Base-by-base conservation (phyloP, 1,140 invertebrate genomes). In the Papilio machaon region DNA sequence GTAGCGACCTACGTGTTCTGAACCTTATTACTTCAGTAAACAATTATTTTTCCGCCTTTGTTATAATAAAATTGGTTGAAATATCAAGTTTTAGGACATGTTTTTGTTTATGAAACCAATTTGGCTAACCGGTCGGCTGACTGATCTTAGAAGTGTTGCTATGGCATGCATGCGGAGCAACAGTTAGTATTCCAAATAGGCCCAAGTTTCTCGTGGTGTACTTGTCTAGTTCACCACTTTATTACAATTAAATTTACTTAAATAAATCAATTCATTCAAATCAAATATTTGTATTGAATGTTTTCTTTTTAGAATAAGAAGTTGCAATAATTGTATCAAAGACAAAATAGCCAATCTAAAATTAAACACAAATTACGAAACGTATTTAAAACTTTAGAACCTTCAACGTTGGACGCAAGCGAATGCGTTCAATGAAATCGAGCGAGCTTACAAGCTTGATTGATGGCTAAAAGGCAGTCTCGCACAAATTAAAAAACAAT, bases 381-480 rank as follows among this genome's bases (percentile, higher is more conserved):
- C 77, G 77, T 79, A 83, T 81, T 83, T 81, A 83, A 83, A 83
- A 83, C 79, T 81, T 60, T 77, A 80, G 79, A 83, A 80, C 80
- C 80, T 83, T 83, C 78, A 73, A 76, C 49, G 38, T 76, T 30
- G 74, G 46, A 79, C 75, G 80, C 81, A 64, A 81, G 77, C 82
- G 77, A 77, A 81, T 82, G 79, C 80, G 80, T 82, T 81, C 76
- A 79, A 79, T 78, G 81, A 75, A 85, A 84, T 81, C 77, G 84
- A 80, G 81, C 64, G 83, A 83, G 80, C 80, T 83, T 91, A 91
- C 90, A 91, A 77, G 84, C 85, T 91, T 91, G 90, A 90, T 91
- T 91, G 90, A 91, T 91, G 80, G 88, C 81, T 88, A 83, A 91
- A 91, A 91, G 90, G 89, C 86, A 76, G 87, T 87, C 88, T 86